Conservation (phyloP, 2,888 invertebrate species). For the Rutpela maculata region DNA sequence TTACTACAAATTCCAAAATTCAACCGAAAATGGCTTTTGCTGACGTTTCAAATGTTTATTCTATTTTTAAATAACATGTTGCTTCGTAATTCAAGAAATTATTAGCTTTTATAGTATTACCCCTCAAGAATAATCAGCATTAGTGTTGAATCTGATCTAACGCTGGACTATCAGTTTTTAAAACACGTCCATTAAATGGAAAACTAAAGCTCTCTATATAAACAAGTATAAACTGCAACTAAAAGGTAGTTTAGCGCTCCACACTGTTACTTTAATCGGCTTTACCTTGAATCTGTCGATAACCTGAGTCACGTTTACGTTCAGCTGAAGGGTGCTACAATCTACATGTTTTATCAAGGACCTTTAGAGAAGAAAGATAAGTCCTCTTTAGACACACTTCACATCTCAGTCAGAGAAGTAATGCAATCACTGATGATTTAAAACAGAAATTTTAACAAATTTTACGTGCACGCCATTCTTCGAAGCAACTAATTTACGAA, state of each 20-base stretch:
- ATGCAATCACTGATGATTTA: not conserved
- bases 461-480: too few relatives aligned
- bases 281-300: not conserved
- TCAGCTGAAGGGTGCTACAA: not conserved
- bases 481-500: too few relatives aligned
- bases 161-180: too few relatives aligned
- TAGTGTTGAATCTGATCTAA: too few relatives aligned
- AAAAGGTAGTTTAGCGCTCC: not conserved
- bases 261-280: not conserved
- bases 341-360: not conserved
- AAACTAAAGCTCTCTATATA: not conserved
- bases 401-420: not conserved
- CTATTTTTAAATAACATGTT: too few relatives aligned
- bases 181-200: not conserved
- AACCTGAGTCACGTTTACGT: not conserved
- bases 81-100: too few relatives aligned
- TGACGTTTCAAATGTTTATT: too few relatives aligned
- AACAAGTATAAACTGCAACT: not conserved
- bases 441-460: not conserved
- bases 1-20: too few relatives aligned
- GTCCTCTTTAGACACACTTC: not conserved
- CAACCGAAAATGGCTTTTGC: too few relatives aligned
- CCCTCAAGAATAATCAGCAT: too few relatives aligned
- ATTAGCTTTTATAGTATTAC: too few relatives aligned
- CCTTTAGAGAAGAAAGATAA: not conserved